Evolutionary conservation across 2,797 vertebrate species (phyloP), one percentile per base, ranked within the genome.

Genomic region (Percopsis omiscomaycus): DNA sequence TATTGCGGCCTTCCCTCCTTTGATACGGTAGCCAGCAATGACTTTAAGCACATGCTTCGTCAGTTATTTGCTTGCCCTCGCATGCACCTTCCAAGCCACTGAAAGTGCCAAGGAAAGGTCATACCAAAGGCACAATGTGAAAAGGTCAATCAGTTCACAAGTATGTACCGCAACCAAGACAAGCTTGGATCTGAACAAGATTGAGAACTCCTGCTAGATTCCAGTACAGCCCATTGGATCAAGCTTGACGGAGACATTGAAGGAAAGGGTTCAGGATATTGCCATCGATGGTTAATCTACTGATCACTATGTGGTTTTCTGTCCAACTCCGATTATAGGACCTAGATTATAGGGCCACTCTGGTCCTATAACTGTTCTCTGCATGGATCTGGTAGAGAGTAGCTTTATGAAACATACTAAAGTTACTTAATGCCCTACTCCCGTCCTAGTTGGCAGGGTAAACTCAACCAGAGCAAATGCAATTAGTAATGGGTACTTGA

Each of bases 151-250:
- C 45, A 3, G 63, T 61, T 71, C 68, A 57, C 75, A 63, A 45
- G 5, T 52, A 54, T 6, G 50, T 68, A 47, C 16, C 15, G 15
- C 51, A 63, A 75, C 75, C 79, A 75, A 77, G 69, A 75, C 70
- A 69, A 76, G 69, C 68, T 57, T 68, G 42, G 3, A 13, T 42
- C 27, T 15, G 27, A 14, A 11, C 16, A 11, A 30, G 68, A 49
- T 61, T 44, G 53, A 71, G 74, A 72, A 82, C 73, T 77, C 63
- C 68, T 72, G 47, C 52, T 59, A 49, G 47, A 51, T 70, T 82
- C 54, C 59, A 72, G 74, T 52, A 45, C 57, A 51, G 45, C 56
- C 1, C 46, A 60, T 48, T 59, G 59, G 51, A 60, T 73, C 22
- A 27, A 55, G 54, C 69, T 55, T 72, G 75, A 75, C 66, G 71